Evolutionary conservation across 2,888 invertebrate species (phyloP).

Genomic region (Lymantria monacha): DNA sequence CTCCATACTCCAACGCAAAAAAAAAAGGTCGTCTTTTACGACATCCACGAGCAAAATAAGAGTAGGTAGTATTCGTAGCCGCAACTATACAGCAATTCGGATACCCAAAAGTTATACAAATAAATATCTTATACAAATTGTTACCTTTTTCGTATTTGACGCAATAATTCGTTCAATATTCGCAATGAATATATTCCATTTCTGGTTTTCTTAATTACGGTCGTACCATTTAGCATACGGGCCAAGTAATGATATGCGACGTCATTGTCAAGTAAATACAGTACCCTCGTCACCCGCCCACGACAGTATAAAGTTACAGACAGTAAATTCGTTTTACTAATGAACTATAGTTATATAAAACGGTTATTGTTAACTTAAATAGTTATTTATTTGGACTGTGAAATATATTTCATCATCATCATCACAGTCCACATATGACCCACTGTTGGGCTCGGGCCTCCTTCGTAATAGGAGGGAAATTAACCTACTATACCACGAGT

Average conservation of each 20-base stretch:
- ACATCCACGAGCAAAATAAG: too few species aligned
- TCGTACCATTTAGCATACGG: constrained; percentile 36
- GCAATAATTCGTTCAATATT: constrained; percentile 18
- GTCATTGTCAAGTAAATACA: constrained; percentile 42
- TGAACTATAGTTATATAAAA: constrained; percentile 10
- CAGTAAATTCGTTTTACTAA: constrained; percentile 26
- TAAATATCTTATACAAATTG: too few species aligned
- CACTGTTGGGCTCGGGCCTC: too few species aligned
- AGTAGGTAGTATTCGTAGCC: too few species aligned
- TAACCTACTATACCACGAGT: too few species aligned
- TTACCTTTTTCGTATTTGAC: neutral
- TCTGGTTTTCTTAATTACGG: constrained; percentile 44
- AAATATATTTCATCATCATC: too few species aligned
- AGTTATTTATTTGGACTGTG: neutral
- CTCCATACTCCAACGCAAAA: too few species aligned
- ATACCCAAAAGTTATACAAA: too few species aligned
- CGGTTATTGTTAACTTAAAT: constrained; percentile 14
- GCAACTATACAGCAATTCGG: too few species aligned
- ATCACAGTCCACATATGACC: too few species aligned
- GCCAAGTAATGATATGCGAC: constrained; percentile 37
- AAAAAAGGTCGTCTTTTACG: too few species aligned
- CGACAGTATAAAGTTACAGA: constrained; percentile 22
- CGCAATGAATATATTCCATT: constrained; percentile 29
- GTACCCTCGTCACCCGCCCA: constrained; percentile 45
- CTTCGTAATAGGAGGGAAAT: too few species aligned